Base-by-base conservation (phyloP, 2,797 vertebrate species). In the Spinibarbus caldwelli region DNA sequence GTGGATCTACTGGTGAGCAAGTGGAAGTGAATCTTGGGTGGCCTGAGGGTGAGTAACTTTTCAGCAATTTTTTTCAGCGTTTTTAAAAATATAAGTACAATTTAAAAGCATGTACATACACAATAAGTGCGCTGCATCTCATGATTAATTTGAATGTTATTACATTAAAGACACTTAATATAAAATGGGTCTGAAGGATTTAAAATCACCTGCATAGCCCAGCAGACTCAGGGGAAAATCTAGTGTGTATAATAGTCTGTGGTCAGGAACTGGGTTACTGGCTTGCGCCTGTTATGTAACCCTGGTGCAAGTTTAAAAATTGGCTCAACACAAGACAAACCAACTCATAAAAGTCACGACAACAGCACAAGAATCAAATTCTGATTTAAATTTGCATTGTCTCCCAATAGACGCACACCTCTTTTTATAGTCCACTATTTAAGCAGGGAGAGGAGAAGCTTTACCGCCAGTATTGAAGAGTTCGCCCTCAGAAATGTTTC, bases 371-470 rank as follows among this genome's bases (percentile, higher is more conserved):
- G 72, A 80, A 90, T 90, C 47, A 88, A 91, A 93, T 93, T 93
- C 85, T 85, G 90, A 93, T 93, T 94, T 90, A 90, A 93, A 92
- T 91, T 91, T 77, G 86, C 87, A 73, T 90, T 91, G 90, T 86
- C 91, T 90, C 88, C 86, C 64, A 82, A 89, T 90, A 86, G 83
- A 91, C 90, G 89, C 86, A 86, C 86, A 88, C 89, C 86, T 86
- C 83, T 91, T 92, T 95, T 95, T 94, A 94, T 93, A 92, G 92
- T 89, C 78, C 68, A 67, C 87, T 89, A 79, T 90, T 90, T 90
- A 88, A 87, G 90, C 91, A 89, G 81, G 92, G 91, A 92, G 82
- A 90, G 89, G 90, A 91, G 89, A 85, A 85, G 92, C 91, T 93
- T 92, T 86, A 92, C 83, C 87, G 87, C 85, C 85, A 88, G 93